phyloP scores from a whole-genome alignment of 92 coral and sea anemone species.

The Epizoanthus stellaris region DNA sequence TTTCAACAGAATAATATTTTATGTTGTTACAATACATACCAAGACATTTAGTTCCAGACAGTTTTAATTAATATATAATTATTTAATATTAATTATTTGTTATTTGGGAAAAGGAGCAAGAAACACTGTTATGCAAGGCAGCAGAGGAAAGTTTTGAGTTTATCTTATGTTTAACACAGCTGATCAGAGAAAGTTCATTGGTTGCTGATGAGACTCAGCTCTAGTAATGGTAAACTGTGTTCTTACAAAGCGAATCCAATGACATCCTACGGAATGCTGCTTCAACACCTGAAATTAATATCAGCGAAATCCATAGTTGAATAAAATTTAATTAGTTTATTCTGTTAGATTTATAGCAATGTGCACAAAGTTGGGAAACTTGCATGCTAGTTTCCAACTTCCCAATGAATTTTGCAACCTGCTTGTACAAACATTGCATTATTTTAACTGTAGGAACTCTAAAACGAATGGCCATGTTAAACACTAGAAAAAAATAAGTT shows the following conservation, averaged over 20 bases:
- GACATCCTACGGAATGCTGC: conserved; percentile 51
- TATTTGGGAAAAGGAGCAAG: not conserved
- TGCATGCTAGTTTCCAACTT: too few relatives aligned
- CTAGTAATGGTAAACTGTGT: conserved; percentile 18
- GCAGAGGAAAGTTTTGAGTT: not conserved
- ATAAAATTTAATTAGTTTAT: too few relatives aligned
- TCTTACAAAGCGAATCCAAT: conserved; percentile 48
- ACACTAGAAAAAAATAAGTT: too few relatives aligned
- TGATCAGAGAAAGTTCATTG: not conserved
- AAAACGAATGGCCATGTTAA: too few relatives aligned
- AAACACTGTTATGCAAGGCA: not conserved
- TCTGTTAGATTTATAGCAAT: too few relatives aligned
- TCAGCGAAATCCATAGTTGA: conserved; percentile 4
- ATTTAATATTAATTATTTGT: not conserved
- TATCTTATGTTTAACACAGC: conserved; percentile 9
- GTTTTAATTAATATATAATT: not conserved
- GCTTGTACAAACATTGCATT: too few relatives aligned
- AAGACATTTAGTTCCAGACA: not conserved
- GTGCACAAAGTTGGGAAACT: too few relatives aligned
- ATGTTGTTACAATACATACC: too few relatives aligned
- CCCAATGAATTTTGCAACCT: too few relatives aligned
- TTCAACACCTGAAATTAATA: conserved; percentile 40
- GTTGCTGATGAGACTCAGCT: not conserved
- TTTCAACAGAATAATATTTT: not conserved
- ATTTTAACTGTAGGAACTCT: too few relatives aligned